A percentile compares a stretch with the other conserved stretches of the same genome.
Evolutionary conservation across 2,888 invertebrate genomes (phyloP).

Genomic region (Achlya flavicornis): DNA sequence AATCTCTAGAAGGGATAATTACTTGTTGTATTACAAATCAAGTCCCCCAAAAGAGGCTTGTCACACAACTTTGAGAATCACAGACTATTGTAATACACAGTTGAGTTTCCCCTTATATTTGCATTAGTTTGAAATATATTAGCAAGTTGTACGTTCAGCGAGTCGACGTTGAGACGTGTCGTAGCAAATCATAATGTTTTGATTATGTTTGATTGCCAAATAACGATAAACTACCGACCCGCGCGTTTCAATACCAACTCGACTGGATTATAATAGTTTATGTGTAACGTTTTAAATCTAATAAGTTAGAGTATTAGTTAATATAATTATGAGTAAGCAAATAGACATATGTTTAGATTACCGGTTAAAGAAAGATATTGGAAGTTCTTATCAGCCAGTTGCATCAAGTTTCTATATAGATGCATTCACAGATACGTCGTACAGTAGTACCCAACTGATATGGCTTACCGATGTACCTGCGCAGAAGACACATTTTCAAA

Average conservation of each 20-base stretch:
- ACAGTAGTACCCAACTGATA: no score
- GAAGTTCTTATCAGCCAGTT: no score
- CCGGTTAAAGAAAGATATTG: no score
- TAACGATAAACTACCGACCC: background rate
- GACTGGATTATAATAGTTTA: background rate
- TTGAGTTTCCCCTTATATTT: background rate
- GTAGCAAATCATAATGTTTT: background rate
- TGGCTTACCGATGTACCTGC: no score
- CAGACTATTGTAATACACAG: background rate
- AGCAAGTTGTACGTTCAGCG: background rate
- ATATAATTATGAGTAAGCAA: background rate
- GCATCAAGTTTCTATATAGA: no score
- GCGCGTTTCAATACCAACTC: background rate
- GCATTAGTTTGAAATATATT: slow-evolving; percentile 6
- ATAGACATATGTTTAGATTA: no score
- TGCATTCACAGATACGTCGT: no score
- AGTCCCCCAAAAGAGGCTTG: background rate
- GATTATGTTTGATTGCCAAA: slow-evolving; percentile 6
- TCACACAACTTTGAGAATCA: background rate
- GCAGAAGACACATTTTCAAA: no score
- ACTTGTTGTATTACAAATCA: background rate
- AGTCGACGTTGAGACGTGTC: background rate
- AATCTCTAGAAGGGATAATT: no score
- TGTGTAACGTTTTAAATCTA: background rate
- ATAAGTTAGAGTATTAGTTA: background rate